These are phyloP conservation scores for Cynopterus sphinx DNA, from an alignment of 2,797 vertebrate genomes.

Conservation along the genomic window DNA sequence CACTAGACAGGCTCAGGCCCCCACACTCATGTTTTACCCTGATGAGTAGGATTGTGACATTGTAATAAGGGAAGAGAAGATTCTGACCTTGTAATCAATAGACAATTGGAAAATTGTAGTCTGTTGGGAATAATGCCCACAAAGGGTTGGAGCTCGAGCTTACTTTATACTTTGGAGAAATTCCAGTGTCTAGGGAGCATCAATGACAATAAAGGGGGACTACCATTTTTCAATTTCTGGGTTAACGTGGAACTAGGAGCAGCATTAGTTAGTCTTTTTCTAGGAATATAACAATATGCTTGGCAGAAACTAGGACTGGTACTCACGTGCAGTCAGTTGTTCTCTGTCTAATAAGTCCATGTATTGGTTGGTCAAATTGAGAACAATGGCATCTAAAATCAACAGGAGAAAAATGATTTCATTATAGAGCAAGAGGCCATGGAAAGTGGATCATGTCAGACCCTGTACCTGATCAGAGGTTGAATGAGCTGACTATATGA, in stretches of 20 bases:
- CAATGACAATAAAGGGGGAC: neutral
- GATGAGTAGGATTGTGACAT: neutral
- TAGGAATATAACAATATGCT: neutral
- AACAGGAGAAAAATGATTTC: constrained; percentile 6
- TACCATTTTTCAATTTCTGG: neutral
- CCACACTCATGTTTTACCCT: neutral
- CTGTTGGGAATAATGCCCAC: neutral
- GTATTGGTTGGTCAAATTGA: constrained; percentile 70
- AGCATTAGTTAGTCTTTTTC: neutral
- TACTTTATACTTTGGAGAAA: neutral
- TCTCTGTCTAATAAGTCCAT: constrained; percentile 66
- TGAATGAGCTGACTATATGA: neutral
- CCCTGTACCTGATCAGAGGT: neutral
- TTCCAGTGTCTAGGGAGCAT: neutral
- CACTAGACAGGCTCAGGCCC: too few species aligned
- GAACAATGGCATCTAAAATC: constrained; percentile 72
- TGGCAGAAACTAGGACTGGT: neutral
- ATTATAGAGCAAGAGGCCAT: neutral
- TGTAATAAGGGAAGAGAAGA: neutral
- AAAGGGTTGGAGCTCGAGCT: neutral
- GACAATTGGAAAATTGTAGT: neutral
- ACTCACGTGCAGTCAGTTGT: constrained; percentile 71
- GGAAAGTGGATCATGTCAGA: neutral
- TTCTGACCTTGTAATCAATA: neutral
- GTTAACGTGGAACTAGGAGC: neutral